Base-by-base conservation (phyloP, 2,113 vertebrate species). In the Todiramphus chloris region DNA sequence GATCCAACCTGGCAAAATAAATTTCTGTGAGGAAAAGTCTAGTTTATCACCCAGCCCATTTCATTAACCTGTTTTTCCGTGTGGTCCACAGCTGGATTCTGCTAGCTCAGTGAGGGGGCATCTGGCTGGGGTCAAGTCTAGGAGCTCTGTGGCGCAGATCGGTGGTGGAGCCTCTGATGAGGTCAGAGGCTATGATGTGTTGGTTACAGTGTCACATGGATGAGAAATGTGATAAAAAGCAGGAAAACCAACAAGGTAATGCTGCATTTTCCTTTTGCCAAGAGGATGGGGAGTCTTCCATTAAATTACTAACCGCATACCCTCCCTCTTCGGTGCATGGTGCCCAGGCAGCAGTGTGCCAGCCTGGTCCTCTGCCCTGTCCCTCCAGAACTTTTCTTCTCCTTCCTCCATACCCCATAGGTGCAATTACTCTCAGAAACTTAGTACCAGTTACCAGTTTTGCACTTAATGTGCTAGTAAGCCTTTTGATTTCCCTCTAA, bases 271-370 rank as follows among this genome's bases (percentile, higher is more conserved):
- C 21, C 5, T 24, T 62, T 74, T 46, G 25, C 4, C 24, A 30
- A 75, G 69, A 50, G 50, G 3, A 27, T 83, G 35, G 3, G 20
- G 9, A 63, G 9, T 66, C 33, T n/a, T 96, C 25, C 10, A 27
- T 67, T 69, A 21, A 90, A 74, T 77, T 25, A n/a, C 24, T 15
- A 77, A 20, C n/a, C 27, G 25, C 25, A 30, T 44, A 18, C 25
- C 4, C 18, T 63, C 6, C 14, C 39, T 88, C 0, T 0, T 23
- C 1, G 1, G 37, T 23, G 15, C 11, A 1, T 20, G 43, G 67
- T 35, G 24, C 35, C n/a, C 28, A 33, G 63, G 68, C 24, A 66
- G 44, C 27, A 28, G 15, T 0, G 1, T 31, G 27, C 0, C 0
- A 59, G 58, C 33, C 28, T 43, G 12, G 5, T 75, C 27, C 41